Percentiles rank a stretch among this genome's conserved stretches.
phyloP scores from a whole-genome alignment of 2,888 invertebrate genomes.

The Hirtodrosophila histrioides region DNA sequence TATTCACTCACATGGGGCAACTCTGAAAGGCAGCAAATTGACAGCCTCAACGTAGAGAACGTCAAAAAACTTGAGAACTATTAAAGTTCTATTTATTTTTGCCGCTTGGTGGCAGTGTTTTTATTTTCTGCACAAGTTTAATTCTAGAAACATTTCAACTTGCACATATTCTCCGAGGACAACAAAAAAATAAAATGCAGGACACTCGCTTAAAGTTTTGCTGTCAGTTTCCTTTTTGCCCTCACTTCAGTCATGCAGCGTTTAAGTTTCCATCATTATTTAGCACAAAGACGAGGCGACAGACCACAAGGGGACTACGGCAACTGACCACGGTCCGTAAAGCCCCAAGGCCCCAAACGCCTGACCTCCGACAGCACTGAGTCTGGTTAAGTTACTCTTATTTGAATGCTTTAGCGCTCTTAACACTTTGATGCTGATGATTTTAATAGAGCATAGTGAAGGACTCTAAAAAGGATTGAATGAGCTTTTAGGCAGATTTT shows the following conservation, averaged over 20 bases:
- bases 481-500: background rate
- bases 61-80: slow-evolving; percentile 71
- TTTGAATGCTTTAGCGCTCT: slow-evolving; percentile 38
- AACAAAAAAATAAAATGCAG: slow-evolving; percentile 78
- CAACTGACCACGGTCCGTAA: slow-evolving; percentile 43
- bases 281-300: slow-evolving; percentile 70
- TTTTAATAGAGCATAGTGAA: slow-evolving; percentile 1
- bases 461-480: background rate
- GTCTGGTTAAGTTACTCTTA: slow-evolving; percentile 17
- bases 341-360: slow-evolving; percentile 27
- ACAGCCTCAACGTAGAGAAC: slow-evolving; percentile 63
- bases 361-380: slow-evolving; percentile 19
- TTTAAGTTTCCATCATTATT: slow-evolving; percentile 80
- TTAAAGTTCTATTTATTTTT: slow-evolving; percentile 67
- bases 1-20: slow-evolving; percentile 45
- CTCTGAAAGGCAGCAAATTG: slow-evolving; percentile 64
- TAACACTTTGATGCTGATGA: slow-evolving; percentile 44
- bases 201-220: slow-evolving; percentile 81
- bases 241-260: slow-evolving; percentile 53
- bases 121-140: slow-evolving; percentile 66
- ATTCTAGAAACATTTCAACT: slow-evolving; percentile 81
- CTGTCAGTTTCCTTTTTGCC: slow-evolving; percentile 55
- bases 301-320: slow-evolving; percentile 59
- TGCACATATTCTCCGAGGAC: slow-evolving; percentile 82
- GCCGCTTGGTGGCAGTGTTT: slow-evolving; percentile 29